phyloP scores from a whole-genome alignment of 2,113 vertebrate genomes.

The Tetrao urogallus region DNA sequence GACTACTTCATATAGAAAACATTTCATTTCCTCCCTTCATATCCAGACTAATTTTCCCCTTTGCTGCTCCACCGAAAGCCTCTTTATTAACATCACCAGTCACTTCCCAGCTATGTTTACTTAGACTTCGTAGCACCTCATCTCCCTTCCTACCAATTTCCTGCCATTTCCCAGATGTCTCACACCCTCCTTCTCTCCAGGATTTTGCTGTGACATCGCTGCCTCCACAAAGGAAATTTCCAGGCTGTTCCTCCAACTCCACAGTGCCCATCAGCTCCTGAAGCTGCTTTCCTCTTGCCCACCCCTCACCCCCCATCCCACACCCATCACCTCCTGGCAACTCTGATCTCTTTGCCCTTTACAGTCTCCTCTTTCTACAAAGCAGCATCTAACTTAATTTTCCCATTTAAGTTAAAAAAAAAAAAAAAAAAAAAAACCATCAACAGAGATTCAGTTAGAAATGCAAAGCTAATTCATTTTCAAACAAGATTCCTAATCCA shows the following conservation, averaged over 20 bases:
- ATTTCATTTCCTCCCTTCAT: not conserved
- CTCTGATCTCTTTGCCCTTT: not conserved
- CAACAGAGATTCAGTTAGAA: not conserved
- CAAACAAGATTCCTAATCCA: not conserved
- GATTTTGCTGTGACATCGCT: not conserved
- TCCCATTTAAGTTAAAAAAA: not conserved
- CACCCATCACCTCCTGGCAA: not conserved
- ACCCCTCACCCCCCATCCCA: not conserved
- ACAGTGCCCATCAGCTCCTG: not conserved
- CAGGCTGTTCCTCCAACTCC: not conserved
- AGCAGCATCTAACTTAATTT: not conserved
- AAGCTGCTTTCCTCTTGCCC: not conserved
- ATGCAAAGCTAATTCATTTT: rapidly evolving
- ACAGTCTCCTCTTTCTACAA: not conserved
- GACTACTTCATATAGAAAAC: not conserved
- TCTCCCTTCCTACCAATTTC: not conserved
- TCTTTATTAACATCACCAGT: not conserved
- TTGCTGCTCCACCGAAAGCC: not conserved
- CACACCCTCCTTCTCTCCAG: not conserved
- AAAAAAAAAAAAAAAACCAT: too few species aligned
- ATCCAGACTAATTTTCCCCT: not conserved
- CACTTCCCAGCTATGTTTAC: not conserved
- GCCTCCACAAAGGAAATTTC: not conserved
- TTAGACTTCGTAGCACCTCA: not conserved
- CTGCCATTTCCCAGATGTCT: not conserved